phyloP scores from a whole-genome alignment of 1,140 invertebrate species.

The Pseudomyrmex gracilis region DNA sequence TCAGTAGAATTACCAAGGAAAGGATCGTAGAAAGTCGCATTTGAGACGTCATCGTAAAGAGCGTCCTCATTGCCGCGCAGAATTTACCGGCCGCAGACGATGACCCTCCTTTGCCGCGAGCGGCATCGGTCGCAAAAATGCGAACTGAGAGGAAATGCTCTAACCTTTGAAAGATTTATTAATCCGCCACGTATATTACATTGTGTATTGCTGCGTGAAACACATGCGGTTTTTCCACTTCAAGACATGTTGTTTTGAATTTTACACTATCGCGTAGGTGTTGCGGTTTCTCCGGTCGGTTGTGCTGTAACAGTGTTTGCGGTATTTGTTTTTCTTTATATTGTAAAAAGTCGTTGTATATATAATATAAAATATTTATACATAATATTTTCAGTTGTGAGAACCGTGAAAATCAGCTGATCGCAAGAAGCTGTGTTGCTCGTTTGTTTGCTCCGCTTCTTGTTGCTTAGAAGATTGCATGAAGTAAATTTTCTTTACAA shows the following conservation, averaged over 20 bases:
- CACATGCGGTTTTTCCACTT: constrained; percentile 10
- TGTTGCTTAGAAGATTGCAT: no score
- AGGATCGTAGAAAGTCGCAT: constrained; percentile 54
- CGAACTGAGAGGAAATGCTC: constrained; percentile 42
- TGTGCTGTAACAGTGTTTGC: not conserved
- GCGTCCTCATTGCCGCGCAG: not conserved
- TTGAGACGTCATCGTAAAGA: constrained; percentile 12
- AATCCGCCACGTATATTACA: constrained; percentile 8
- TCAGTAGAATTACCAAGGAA: constrained; percentile 26
- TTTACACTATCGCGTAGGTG: constrained; percentile 45
- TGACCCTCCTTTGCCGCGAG: constrained; percentile 15
- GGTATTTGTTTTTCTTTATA: not conserved
- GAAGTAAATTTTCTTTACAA: no score
- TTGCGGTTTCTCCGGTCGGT: constrained; percentile 14
- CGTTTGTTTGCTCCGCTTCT: no score
- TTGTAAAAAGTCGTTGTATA: constrained; percentile 7
- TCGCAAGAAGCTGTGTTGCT: no score
- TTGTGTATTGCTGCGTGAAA: not conserved
- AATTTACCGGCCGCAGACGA: constrained; percentile 44
- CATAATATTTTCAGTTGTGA: no score
- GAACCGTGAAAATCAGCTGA: no score
- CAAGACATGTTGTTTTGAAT: constrained; percentile 22
- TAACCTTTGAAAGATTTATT: constrained; percentile 53
- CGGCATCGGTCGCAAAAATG: constrained; percentile 23
- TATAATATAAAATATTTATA: no score